Evolutionary conservation across 2,797 vertebrate species (phyloP), one percentile per base, ranked within the genome.

Genomic region (Myripristis jacobus): DNA sequence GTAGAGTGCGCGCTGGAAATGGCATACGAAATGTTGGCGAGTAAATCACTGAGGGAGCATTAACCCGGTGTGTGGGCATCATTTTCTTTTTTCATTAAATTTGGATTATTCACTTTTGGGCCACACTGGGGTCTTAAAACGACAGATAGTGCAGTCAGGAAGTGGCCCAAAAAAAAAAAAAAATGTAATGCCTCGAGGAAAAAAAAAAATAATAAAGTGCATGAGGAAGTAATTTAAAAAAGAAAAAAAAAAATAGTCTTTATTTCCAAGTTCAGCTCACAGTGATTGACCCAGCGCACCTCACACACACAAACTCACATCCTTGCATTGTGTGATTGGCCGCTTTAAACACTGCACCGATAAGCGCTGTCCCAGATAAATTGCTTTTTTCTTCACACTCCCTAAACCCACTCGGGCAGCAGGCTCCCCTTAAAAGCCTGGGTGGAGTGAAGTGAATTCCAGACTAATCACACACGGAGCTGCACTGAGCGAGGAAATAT

Each of bases 361-460:
- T 85, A 77, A 87, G 73, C 77, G 43, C 60, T 52, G 73, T 72
- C 79, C 56, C 57, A 72, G 75, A 77, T 50, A 82, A 83, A 88
- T 84, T 68, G 65, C 62, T 48, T 83, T 78, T 80, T 50, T 24
- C 29, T 41, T 81, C 69, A 31, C 72, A 72, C 66, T 52, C 55
- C 25, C 31, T 46, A 50, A 81, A 62, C 77, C 52, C 54, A 66
- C 68, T 68, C 8, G 47, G 56, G 50, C 61, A 9, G 47, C n/a
- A 79, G 72, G 15, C 4, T 10, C 16, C 31, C 52, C 52, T 31
- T 8, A 4, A n/a, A 55, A 6, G n/a, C 18, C 29, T 18, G 0
- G 27, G 60, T 56, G 66, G 58, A 68, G 46, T 24, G 48, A 25
- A 69, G 66, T 19, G 51, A 25, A 0, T 50, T 44, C 48, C 6